phyloP scores from a whole-genome alignment of 2,113 vertebrate species.

The Propithecus coquereli region DNA sequence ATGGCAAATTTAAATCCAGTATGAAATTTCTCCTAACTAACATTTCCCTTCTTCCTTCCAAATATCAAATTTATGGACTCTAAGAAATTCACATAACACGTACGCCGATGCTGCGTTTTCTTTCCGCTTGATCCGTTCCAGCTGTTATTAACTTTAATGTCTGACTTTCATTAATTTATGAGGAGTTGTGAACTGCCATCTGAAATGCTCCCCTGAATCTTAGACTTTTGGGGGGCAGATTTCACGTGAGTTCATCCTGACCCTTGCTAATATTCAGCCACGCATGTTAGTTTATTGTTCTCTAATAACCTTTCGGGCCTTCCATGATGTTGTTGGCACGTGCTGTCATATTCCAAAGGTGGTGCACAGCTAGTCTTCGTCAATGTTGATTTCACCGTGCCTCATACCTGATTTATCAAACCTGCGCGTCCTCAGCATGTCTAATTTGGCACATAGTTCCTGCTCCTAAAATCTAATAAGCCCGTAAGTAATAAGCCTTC shows the following conservation, averaged over 20 bases:
- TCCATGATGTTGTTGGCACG: rapidly evolving
- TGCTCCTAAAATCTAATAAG: neutral
- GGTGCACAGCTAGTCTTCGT: too few species aligned
- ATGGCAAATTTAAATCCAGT: conserved; percentile 64
- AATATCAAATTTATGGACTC: conserved; percentile 70
- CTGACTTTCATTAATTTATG: conserved; percentile 66
- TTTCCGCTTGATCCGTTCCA: conserved; percentile 60
- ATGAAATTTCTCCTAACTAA: conserved; percentile 70
- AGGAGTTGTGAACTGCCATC: conserved; percentile 31
- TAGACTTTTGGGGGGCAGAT: neutral
- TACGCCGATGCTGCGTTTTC: conserved; percentile 41
- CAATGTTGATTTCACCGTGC: neutral
- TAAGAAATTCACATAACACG: conserved; percentile 58
- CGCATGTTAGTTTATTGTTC: neutral
- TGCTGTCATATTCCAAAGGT: neutral
- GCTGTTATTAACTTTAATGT: conserved; percentile 68
- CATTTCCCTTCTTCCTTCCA: conserved; percentile 65
- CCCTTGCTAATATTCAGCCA: neutral
- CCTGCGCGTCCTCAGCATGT: neutral
- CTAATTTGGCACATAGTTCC: rapidly evolving
- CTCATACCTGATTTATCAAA: neutral
- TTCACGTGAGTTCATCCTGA: neutral
- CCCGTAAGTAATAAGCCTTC: neutral
- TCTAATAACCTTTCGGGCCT: neutral
- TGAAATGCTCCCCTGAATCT: conserved; percentile 49